Base-by-base conservation (phyloP, 1,140 invertebrate species). In the Drosophila sturtevanti region DNA sequence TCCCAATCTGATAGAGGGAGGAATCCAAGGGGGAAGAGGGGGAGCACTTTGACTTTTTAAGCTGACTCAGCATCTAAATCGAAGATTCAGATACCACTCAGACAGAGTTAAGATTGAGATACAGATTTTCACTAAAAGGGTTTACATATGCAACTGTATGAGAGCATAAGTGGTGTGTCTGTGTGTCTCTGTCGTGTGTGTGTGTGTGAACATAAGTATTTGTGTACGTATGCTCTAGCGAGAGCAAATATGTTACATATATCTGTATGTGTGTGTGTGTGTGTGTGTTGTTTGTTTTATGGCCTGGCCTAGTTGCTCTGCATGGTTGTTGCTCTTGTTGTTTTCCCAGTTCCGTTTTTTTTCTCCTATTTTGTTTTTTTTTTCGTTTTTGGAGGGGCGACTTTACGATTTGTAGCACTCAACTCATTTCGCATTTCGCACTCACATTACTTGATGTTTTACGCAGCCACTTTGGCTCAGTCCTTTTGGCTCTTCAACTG, bases 351-450 rank as follows among this genome's bases (percentile, higher is more conserved):
- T 16, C 16, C 16, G 9, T 48, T 18, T 18, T 44, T 44, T 24
- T 2, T 24, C 41, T 44, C 22, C 11, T 24, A 27, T 11, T 60
- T 55, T 55, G 56, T 44, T 63, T 51, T 54, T 63, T 73, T 10
- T 18, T 7, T 6, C 16, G 2, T 18, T 18, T 18, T 48, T 48
- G 41, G 65, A 54, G 70, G 68, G 71, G 70, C 14, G 69, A 64
- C 59, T 89, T 86, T 86, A 86, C 82, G 84, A 86, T 86, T 86
- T 89, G 84, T 82, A 89, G 82, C 82, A 86, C 84, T 86, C 84
- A 89, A 86, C 82, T 86, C 82, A 86, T 86, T 86, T 86, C 84
- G 68, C 81, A 85, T 85, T 84, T 84, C 71, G 72, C 79, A 85
- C 82, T 84, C 72, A 56, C 82, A 86, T 86, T 89, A 89, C 82